Base-by-base conservation (phyloP, 2,797 vertebrate genomes). In the Gobio occitaniae region DNA sequence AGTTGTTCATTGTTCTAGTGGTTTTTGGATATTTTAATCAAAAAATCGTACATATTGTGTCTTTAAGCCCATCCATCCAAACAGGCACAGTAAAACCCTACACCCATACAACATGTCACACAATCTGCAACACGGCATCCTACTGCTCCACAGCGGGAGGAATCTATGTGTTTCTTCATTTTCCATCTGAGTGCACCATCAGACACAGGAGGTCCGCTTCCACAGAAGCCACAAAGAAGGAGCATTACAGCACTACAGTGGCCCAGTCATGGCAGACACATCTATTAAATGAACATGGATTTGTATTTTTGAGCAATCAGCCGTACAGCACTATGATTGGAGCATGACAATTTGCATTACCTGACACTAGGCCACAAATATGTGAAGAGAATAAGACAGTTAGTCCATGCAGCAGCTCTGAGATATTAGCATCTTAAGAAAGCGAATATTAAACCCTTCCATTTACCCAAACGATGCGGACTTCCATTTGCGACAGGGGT, bases 381-480 rank as follows among this genome's bases (percentile, higher is more conserved):
- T 66, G 84, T 69, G 44, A 80, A 54, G 71, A 82, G 48, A 84
- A 47, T 38, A 83, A 52, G 56, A 29, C 66, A 44, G 29, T 77
- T 70, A 52, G 32, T 6, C n/a, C 66, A 78, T 76, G 68, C 75
- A 74, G 54, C 54, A 87, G 36, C 59, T 75, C 41, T 76, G 41
- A 61, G 21, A 25, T 77, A 54, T 69, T 66, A 63, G 36, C 15
- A 10, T 66, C 32, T 36, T 59, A 61, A 86, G 61, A 8, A 86
- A 88, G 78, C 36, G 9, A 86, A 82, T 32, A 88, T 63, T 13
- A 93, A 93, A 89, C 50, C 79, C 66, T 88, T 89, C 1, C 41
- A 91, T 94, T 94, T 95, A 95, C 95, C 95, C 94, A 90, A 94
- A 94, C 59, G 95, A 95, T 86, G 95, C 92, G 8, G 95, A 96